These are phyloP conservation scores for Luscinia megarhynchos DNA, from an alignment of 2,797 vertebrate genomes.

Conservation along the genomic window DNA sequence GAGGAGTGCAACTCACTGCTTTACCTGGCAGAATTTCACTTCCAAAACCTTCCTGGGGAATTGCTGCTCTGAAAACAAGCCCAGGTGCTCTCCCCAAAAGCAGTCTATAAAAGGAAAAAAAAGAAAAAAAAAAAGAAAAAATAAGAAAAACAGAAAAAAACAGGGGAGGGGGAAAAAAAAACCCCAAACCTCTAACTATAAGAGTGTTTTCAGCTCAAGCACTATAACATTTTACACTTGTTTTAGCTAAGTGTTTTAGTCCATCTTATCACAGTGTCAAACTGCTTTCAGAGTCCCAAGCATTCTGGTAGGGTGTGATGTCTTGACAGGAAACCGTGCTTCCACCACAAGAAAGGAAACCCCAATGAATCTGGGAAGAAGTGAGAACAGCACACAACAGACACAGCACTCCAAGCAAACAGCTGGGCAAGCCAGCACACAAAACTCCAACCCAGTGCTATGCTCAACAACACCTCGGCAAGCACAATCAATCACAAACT, in stretches of 20 bases:
- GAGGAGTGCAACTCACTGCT: neutral
- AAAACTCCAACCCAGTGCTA: neutral
- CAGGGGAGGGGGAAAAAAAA: rapidly evolving
- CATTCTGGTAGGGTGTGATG: neutral
- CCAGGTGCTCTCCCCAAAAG: neutral
- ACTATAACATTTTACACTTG: neutral
- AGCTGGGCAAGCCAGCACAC: neutral
- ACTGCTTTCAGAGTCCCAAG: neutral
- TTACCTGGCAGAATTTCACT: neutral
- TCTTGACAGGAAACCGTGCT: neutral
- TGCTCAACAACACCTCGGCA: neutral
- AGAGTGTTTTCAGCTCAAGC: neutral
- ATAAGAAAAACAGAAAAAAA: neutral
- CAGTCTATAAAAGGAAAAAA: neutral
- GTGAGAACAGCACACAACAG: neutral
- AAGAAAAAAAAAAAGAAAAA: no score
- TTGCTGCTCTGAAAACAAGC: neutral
- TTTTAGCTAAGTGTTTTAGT: neutral
- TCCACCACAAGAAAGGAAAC: neutral
- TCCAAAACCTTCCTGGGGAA: neutral
- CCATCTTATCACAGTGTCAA: neutral
- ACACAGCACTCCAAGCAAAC: neutral
- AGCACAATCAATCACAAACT: neutral
- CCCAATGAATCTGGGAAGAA: neutral
- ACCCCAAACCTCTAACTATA: neutral